Evolutionary conservation across 2,888 invertebrate species (phyloP), one percentile per base, ranked within the genome.

Genomic region (Drosophila paramelanica): DNA sequence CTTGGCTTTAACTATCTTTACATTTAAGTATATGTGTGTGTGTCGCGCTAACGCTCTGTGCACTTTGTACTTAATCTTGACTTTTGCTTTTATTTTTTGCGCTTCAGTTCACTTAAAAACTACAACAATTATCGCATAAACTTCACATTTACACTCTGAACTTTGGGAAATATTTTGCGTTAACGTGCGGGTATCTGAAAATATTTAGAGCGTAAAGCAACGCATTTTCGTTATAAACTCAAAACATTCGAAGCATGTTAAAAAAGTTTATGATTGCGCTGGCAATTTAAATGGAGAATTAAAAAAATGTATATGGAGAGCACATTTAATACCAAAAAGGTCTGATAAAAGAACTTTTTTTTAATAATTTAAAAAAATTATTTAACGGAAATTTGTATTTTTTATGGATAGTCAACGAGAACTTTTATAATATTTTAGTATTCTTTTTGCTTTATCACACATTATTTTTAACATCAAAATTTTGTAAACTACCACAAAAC

Each of bases 121-220:
- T 27, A 57, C 36, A 66, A 67, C 62, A 77, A 79, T 83, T 83
- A 83, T 83, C 83, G 49, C 86, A 65, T 68, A 46, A 76, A 68
- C 62, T 77, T 73, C 43, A 57, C 73, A 75, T 83, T 86, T 84
- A 79, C 87, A 86, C 83, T 75, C 55, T 73, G 86, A 83, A 83
- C 83, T 80, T 79, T 65, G 57, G 38, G 39, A 17, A 17, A 23
- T 31, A 20, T 11, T 57, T 41, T 33, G 31, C 60, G 43, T 39
- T 59, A 41, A 57, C 55, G 41, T 43, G 58, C 46, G 68, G 39
- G 6, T 52, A 53, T 51, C 31, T 76, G 43, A 67, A 82, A 86
- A 64, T 83, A 68, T 83, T 61, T 51, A 79, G 87, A 84, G 83
- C 83, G 83, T 81, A 83, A 86, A 84, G 79, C 72, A 47, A 68